Base-by-base conservation (phyloP, 2,113 vertebrate species). In the Alouatta palliata region DNA sequence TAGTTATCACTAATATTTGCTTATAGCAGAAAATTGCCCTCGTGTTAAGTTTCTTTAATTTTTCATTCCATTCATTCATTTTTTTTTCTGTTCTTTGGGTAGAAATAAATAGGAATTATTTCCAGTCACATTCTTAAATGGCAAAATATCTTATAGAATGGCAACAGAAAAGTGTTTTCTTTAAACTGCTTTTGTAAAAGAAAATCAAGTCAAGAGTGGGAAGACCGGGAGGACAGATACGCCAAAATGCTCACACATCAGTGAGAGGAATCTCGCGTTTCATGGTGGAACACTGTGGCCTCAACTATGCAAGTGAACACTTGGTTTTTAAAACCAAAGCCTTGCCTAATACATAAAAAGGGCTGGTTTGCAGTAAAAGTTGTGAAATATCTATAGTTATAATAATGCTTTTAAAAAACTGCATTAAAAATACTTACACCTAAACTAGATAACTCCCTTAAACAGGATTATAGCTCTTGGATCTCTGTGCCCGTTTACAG, bases 61-160 rank as follows among this genome's bases (percentile, higher is more conserved):
- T 91, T 83, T 94, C 75, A 64, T 89, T 49, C 1, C 20, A 35
- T 27, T 23, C 14, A 4, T 71, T 20, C 56, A 13, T 73, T 82
- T 49, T 68, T 68, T 49, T 49, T n/a, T 71, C 58, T 75, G 1
- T 80, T 66, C 17, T 86, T 92, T 70, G 45, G 37, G 35, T 81
- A 85, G n/a, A 90, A 94, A 90, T 68, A 87, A 90, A 37, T 84
- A 79, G 47, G 4, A 93, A 58, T 95, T 71, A 40, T 79, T 86
- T 95, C 43, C 49, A 79, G 43, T 73, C 27, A 86, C 30, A 43
- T 91, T 91, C 52, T 93, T 17, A 92, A 87, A 43, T 75, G 77
- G 77, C 75, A 43, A 82, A 79, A 35, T 43, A 58, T 27, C 76
- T 82, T 47, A 16, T 16, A 6, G 27, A 87, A 68, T 45, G 47